A percentile compares a stretch with the other conserved stretches of the same genome.
Conservation (phyloP, 2,797 vertebrate species). For the Spondyliosoma cantharus region DNA sequence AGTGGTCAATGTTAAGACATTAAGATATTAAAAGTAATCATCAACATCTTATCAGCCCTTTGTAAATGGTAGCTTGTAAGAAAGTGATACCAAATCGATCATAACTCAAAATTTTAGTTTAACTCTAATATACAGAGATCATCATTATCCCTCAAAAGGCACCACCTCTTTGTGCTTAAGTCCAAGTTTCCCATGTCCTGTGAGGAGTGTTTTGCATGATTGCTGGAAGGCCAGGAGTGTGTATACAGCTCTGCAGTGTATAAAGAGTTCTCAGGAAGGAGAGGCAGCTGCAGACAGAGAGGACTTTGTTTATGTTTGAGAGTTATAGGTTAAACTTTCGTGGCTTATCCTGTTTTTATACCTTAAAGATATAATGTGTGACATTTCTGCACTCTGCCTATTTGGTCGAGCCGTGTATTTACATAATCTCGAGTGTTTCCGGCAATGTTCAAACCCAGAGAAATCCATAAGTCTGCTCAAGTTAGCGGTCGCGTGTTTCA, state of each 20-base stretch:
- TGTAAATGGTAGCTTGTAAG: neutral
- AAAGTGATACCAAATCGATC: neutral
- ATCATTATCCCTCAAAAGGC: too few relatives aligned
- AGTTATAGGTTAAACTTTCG: conserved; percentile 7
- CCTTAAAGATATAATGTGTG: neutral
- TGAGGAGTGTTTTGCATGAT: conserved; percentile 15
- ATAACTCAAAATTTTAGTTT: neutral
- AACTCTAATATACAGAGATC: neutral
- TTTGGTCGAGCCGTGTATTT: too few relatives aligned
- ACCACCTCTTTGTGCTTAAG: too few relatives aligned
- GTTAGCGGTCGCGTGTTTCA: too few relatives aligned
- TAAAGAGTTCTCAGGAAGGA: neutral
- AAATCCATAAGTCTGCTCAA: too few relatives aligned
- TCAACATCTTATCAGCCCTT: neutral
- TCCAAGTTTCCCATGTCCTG: neutral
- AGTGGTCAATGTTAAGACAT: neutral
- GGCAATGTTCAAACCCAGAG: too few relatives aligned
- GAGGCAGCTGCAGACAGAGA: conserved; percentile 1
- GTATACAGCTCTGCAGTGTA: conserved; percentile 1
- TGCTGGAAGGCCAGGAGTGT: conserved; percentile 1
- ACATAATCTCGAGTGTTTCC: too few relatives aligned
- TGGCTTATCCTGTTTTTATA: neutral
- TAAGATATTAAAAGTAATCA: neutral
- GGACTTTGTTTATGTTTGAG: neutral
- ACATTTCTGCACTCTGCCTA: too few relatives aligned